Evolutionary conservation across 2,888 invertebrate genomes (phyloP), one percentile per base, ranked within the genome.

Genomic region (Ecliptopera silaceata): DNA sequence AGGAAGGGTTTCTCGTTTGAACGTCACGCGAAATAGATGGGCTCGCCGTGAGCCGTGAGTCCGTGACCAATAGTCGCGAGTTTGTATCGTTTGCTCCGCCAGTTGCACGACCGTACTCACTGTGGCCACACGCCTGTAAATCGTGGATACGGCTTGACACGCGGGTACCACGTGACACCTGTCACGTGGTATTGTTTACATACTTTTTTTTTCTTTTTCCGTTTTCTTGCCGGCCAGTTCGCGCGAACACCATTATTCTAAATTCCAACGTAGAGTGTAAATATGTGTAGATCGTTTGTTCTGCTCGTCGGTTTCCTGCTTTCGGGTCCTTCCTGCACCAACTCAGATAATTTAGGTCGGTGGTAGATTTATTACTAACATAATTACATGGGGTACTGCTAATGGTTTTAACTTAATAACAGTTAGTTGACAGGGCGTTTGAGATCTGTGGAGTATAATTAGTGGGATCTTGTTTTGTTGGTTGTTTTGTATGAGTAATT

Each of bases 21-120:
- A 86, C 85, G 89, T 89, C 88, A 88, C 78, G 80, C 76, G 73
- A 82, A 88, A 90, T 90, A 89, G 89, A 89, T 89, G 89, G 86
- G 82, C 81, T 79, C 70, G 81, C 83, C 80, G 80, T 80, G 83
- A 81, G 79, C 73, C 82, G 84, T 88, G 88, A 84, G 81, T 79
- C 73, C 82, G 84, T 88, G 88, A 84, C 87, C 88, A 86, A 82
- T 83, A 82, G 85, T 82, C 83, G 85, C 83, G 86, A 79, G 84
- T 79, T 80, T 79, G 80, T 79, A 77, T 77, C 79, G 78, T 70
- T 72, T 73, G 73, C 70, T 76, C 79, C 82, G 86, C 88, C 69
- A 69, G 86, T 86, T 77, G 81, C 77, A 82, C 84, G 84, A 82
- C 79, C 84, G 89, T 79, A 82, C 80, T 82, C 84, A 82, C 72